Evolutionary conservation across 2,113 vertebrate genomes (phyloP).

Genomic region (Tamias sibiricus): DNA sequence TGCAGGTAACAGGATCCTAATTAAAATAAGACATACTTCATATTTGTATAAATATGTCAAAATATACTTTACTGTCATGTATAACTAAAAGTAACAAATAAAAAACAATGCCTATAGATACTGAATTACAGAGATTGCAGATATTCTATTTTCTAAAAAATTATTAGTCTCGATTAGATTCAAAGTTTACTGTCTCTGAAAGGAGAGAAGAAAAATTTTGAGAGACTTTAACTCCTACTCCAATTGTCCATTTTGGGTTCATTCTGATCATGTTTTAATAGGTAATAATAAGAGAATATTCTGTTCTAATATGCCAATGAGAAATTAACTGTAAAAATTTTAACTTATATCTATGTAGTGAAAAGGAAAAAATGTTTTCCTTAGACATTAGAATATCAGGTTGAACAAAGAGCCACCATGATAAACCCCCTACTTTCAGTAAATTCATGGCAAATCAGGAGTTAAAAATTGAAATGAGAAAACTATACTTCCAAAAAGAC

Average conservation of each 20-base stretch:
- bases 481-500: not conserved
- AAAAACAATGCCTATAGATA: not conserved
- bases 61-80: too few relatives aligned
- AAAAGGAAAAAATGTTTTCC: slow-evolving; percentile 2
- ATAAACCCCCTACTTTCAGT: slow-evolving; percentile 30
- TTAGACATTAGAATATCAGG: slow-evolving; percentile 30
- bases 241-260: not conserved
- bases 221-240: not conserved
- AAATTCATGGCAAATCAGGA: slow-evolving; percentile 20
- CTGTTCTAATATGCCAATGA: slow-evolving; percentile 33
- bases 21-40: too few relatives aligned
- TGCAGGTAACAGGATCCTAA: too few relatives aligned
- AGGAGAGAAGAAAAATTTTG: not conserved
- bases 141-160: slow-evolving; percentile 1
- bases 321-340: not conserved
- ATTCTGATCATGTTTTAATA: not conserved
- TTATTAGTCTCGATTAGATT: slow-evolving; percentile 16
- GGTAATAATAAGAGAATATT: slow-evolving; percentile 5
- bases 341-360: not conserved
- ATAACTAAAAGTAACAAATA: too few relatives aligned
- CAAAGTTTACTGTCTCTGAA: not conserved
- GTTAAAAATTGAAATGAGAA: not conserved
- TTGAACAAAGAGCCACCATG: not conserved
- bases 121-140: not conserved
- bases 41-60: too few relatives aligned